Evolutionary conservation across 1,140 invertebrate genomes (phyloP).

Genomic region (Nomia melanderi): DNA sequence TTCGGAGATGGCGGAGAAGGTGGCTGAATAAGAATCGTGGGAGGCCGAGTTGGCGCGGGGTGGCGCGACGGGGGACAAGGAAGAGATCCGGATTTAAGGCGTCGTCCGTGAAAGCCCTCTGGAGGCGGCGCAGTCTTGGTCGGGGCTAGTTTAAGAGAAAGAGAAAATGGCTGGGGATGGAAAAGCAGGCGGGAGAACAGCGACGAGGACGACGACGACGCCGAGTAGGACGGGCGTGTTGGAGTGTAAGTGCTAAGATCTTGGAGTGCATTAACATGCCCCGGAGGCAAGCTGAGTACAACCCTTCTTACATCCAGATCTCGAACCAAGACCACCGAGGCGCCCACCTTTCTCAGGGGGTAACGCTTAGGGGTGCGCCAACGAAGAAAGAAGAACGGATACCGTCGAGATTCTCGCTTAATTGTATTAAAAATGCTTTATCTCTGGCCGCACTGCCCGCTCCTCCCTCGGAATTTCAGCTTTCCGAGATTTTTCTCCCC

Average conservation of each 20-base stretch:
- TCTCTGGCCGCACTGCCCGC: constrained; percentile 60
- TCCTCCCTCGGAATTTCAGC: constrained; percentile 5
- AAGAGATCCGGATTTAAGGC: constrained; percentile 80
- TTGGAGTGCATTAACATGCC: constrained; percentile 81
- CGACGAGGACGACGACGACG: constrained; percentile 35
- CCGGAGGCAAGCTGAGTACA: constrained; percentile 79
- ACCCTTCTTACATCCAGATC: constrained; percentile 81
- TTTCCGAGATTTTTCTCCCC: constrained; percentile 4
- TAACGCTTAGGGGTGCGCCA: constrained; percentile 18
- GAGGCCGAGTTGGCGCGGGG: neutral
- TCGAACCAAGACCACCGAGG: constrained; percentile 69
- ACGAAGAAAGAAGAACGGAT: constrained; percentile 57
- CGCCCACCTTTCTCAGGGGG: too few relatives aligned
- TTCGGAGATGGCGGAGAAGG: constrained; percentile 35
- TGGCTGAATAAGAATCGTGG: constrained; percentile 41
- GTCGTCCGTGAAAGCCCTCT: constrained; percentile 80
- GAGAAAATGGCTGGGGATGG: constrained; percentile 75
- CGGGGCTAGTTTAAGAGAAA: constrained; percentile 78
- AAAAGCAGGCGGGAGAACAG: constrained; percentile 60
- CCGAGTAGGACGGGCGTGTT: constrained; percentile 73
- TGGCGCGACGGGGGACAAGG: constrained; percentile 45
- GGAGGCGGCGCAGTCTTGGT: constrained; percentile 68
- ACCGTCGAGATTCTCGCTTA: constrained; percentile 79
- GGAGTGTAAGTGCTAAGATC: constrained; percentile 82
- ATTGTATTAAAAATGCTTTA: constrained; percentile 82